Conservation (phyloP, 2,888 invertebrate species). For the Tridacna gigas region DNA sequence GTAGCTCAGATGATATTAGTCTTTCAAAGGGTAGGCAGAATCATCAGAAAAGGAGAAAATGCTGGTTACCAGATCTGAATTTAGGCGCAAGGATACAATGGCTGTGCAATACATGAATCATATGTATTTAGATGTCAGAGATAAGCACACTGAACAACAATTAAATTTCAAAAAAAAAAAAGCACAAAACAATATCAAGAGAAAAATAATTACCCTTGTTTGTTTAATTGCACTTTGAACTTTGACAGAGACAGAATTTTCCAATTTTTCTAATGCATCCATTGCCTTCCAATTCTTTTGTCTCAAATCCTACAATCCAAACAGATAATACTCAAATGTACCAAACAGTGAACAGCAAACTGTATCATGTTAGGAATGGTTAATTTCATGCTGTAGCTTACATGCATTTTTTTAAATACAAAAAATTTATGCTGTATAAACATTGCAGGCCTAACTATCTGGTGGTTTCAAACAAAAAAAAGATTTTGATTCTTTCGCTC, state of each 20-base stretch:
- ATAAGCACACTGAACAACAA: not conserved
- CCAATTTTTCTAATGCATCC: constrained; percentile 82
- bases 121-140: not conserved
- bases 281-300: constrained; percentile 83
- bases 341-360: not conserved
- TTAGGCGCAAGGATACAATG: too few relatives aligned
- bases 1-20: too few relatives aligned
- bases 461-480: too few relatives aligned
- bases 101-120: too few relatives aligned
- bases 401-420: too few relatives aligned
- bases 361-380: not conserved
- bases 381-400: not conserved
- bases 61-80: too few relatives aligned
- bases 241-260: constrained; percentile 79
- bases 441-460: too few relatives aligned
- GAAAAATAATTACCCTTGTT: constrained; percentile 75
- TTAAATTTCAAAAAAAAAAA: constrained; percentile 5
- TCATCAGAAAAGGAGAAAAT: too few relatives aligned
- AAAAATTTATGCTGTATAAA: too few relatives aligned
- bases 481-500: too few relatives aligned
- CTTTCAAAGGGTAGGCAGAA: too few relatives aligned
- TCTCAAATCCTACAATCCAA: constrained; percentile 79
- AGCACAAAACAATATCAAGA: constrained; percentile 37
- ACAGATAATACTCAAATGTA: not conserved
- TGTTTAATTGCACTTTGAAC: constrained; percentile 79